phyloP scores from a whole-genome alignment of 1,140 invertebrate species.

The Zaprionus africanus region DNA sequence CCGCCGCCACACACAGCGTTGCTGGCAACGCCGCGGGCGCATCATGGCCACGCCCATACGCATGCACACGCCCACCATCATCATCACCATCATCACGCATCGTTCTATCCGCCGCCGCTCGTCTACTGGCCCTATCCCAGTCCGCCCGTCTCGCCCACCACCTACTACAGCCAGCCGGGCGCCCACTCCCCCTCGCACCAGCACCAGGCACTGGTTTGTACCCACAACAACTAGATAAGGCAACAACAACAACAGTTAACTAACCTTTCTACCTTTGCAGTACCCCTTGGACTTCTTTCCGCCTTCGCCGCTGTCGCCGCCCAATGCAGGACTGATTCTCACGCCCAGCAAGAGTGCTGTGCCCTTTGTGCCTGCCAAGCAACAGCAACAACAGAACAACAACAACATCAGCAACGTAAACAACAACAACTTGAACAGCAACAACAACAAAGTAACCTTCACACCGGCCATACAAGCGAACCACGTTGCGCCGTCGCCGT shows the following conservation, averaged over 20 bases:
- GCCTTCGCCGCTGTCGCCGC: slow-evolving; percentile 69
- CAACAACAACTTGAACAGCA: slow-evolving; percentile 8
- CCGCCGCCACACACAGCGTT: slow-evolving; percentile 80
- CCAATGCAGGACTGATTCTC: slow-evolving; percentile 67
- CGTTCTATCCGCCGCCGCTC: slow-evolving; percentile 86
- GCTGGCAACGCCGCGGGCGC: slow-evolving; percentile 84
- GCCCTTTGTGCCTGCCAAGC: slow-evolving; percentile 72
- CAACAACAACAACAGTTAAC: neutral
- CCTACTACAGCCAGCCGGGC: slow-evolving; percentile 89
- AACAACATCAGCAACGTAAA: too few relatives aligned
- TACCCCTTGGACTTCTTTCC: slow-evolving; percentile 77
- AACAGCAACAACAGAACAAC: slow-evolving; percentile 22
- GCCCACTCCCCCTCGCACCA: slow-evolving; percentile 85
- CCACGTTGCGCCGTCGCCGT: neutral
- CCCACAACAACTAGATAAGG: neutral
- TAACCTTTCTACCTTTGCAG: slow-evolving; percentile 37
- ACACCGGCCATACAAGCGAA: slow-evolving; percentile 20
- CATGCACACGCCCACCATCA: slow-evolving; percentile 58
- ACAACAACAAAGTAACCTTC: slow-evolving; percentile 12
- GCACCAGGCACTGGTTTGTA: slow-evolving; percentile 85
- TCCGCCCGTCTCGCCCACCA: slow-evolving; percentile 94
- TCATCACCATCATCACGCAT: slow-evolving; percentile 69
- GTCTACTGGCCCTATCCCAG: slow-evolving; percentile 97
- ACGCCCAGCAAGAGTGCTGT: slow-evolving; percentile 64
- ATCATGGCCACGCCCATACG: slow-evolving; percentile 84